Percentiles rank a stretch among this genome's conserved stretches.
phyloP scores from a whole-genome alignment of 2,113 vertebrate genomes.

The Bos taurus region ARS-UCD2.0 NC_037334.1:1980001-1980500 shows the following conservation, averaged over 20 bases:
- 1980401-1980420: background rate
- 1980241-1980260: background rate
- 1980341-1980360: background rate
- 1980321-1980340: background rate
- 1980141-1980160: background rate
- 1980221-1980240: background rate
- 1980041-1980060: background rate
- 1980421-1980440: background rate
- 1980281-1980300: background rate
- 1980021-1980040: background rate
- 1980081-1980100: background rate
- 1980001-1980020: background rate
- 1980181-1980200: background rate
- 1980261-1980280: background rate
- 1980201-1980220: background rate
- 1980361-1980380: background rate
- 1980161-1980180: background rate
- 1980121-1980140: background rate
- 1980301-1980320: background rate
- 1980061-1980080: background rate
- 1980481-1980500: background rate
- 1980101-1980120: background rate
- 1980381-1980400: background rate
- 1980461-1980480: too few relatives aligned
- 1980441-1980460: background rate